These are phyloP conservation scores for Hestina assimilis DNA, from an alignment of 1,140 invertebrate genomes.

Conservation along the genomic window DNA sequence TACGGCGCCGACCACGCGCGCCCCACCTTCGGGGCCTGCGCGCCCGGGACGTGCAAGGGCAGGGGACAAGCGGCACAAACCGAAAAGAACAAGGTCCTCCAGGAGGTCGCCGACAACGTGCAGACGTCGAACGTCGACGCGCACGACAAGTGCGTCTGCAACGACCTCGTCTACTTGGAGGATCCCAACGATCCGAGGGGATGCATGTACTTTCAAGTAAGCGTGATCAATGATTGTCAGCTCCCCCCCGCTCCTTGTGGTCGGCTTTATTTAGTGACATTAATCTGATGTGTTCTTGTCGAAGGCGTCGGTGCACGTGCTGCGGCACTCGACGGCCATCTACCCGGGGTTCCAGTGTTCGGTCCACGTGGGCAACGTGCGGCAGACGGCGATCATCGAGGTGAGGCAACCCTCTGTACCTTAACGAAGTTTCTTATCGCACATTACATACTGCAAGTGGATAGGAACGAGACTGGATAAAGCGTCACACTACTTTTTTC, in stretches of 20 bases:
- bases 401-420: conserved; percentile 39
- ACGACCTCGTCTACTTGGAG: conserved; percentile 53
- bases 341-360: conserved; percentile 95
- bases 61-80: conserved; percentile 16
- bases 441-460: no score
- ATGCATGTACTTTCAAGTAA: conserved; percentile 88
- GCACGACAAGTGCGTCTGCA: conserved; percentile 33
- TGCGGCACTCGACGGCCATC: conserved; percentile 91
- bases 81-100: conserved; percentile 50
- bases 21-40: conserved; percentile 33
- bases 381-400: conserved; percentile 94
- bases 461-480: no score
- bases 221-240: conserved; percentile 6
- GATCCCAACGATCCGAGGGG: conserved; percentile 80
- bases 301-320: conserved; percentile 90
- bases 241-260: not conserved
- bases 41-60: conserved; percentile 4
- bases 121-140: conserved; percentile 1
- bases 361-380: conserved; percentile 95
- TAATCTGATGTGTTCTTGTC: conserved; percentile 34
- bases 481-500: no score
- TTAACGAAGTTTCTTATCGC: no score
- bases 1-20: conserved; percentile 6
- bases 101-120: conserved; percentile 31
- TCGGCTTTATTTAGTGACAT: not conserved